A percentile compares a stretch with the other conserved stretches of the same genome.
These are phyloP conservation scores for Drosophila vallismaia DNA, from an alignment of 2,888 invertebrate genomes.

Conservation along the genomic window DNA sequence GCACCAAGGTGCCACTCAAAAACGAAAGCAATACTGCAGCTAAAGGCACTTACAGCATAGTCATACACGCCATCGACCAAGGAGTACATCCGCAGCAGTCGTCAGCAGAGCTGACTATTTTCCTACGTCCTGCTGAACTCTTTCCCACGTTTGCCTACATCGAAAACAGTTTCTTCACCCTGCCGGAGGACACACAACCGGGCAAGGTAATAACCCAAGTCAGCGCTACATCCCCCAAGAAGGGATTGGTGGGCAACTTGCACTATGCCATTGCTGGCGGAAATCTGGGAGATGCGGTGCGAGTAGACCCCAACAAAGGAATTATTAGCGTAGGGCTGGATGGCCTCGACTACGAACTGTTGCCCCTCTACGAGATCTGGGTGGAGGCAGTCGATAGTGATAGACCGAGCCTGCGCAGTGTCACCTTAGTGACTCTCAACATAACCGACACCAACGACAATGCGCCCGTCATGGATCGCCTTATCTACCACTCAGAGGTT, in stretches of 20 bases:
- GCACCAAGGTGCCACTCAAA: conserved; percentile 88
- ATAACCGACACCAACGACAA: conserved; percentile 97
- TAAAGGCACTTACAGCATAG: conserved; percentile 88
- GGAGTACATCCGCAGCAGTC: conserved; percentile 88
- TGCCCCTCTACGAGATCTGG: conserved; percentile 95
- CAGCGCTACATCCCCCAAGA: conserved; percentile 91
- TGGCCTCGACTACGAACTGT: conserved; percentile 93
- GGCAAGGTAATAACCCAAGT: conserved; percentile 91
- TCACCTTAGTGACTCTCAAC: conserved; percentile 92
- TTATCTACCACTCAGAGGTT: conserved; percentile 93
- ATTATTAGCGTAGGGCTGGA: conserved; percentile 91
- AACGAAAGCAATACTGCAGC: conserved; percentile 82
- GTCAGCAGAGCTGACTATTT: conserved; percentile 90
- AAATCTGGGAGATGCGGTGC: conserved; percentile 93
- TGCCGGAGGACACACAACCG: conserved; percentile 91
- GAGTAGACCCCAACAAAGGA: conserved; percentile 91
- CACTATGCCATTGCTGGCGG: conserved; percentile 96
- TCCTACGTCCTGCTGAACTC: conserved; percentile 89
- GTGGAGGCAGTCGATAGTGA: conserved; percentile 95
- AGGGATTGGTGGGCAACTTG: conserved; percentile 88
- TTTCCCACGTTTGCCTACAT: conserved; percentile 92
- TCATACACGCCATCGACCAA: conserved; percentile 92
- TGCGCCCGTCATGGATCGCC: conserved; percentile 91
- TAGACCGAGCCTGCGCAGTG: conserved; percentile 91
- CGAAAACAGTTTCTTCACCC: conserved; percentile 89